Percentiles rank a stretch among this genome's conserved stretches.
These are phyloP conservation scores for Anguilla obscura DNA, from an alignment of 2,797 vertebrate species.

Conservation along the genomic window DNA sequence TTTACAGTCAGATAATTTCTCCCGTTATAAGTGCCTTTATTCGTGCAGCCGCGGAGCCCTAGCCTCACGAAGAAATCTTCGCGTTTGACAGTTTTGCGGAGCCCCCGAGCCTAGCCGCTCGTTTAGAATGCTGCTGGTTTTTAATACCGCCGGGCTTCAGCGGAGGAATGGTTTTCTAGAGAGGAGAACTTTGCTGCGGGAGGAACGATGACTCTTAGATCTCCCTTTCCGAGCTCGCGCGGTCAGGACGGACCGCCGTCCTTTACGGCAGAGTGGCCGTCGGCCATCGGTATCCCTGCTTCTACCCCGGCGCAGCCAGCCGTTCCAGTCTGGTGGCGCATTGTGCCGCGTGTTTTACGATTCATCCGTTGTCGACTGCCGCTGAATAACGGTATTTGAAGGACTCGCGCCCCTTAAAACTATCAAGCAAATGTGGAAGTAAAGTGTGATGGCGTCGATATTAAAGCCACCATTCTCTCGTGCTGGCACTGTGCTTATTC, in stretches of 20 bases:
- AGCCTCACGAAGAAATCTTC: background rate
- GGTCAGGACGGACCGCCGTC: background rate
- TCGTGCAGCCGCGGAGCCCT: background rate
- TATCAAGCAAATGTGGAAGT: background rate
- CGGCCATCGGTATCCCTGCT: constrained; percentile 27
- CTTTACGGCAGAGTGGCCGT: background rate
- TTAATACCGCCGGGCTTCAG: background rate
- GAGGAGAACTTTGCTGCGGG: background rate
- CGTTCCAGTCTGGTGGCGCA: constrained; percentile 35
- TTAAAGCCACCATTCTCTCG: background rate
- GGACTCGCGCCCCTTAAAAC: constrained; percentile 25
- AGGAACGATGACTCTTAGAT: background rate
- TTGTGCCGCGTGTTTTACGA: constrained; percentile 47
- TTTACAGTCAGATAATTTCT: background rate
- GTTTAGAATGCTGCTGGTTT: background rate
- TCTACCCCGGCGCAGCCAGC: constrained; percentile 33
- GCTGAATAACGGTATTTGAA: constrained; percentile 33
- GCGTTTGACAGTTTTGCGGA: background rate
- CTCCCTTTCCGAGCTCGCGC: constrained; percentile 6
- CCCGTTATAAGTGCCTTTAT: background rate
- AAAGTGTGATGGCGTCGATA: background rate
- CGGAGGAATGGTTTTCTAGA: background rate
- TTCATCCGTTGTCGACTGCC: constrained; percentile 23
- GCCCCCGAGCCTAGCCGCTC: background rate
- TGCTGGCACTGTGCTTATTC: background rate